Base-by-base conservation (phyloP, 2,888 invertebrate species). In the Drosophila tanythrix region DNA sequence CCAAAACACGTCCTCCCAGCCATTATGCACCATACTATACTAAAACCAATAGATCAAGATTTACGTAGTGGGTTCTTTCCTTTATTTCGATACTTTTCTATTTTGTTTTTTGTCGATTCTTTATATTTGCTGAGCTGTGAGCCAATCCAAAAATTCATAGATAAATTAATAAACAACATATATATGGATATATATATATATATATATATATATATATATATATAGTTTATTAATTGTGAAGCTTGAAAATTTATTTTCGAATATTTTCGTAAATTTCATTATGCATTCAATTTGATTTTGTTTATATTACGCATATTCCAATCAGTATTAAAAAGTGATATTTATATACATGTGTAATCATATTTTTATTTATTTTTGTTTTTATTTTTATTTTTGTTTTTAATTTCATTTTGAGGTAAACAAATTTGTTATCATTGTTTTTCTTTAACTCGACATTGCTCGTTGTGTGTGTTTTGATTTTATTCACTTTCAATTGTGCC, bases 1-100 rank as follows among this genome's bases (percentile, higher is more conserved):
- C 59, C 36, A 21, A 53, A 56, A 51, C 51, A 35, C 60, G 36
- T 18, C 36, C 46, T 27, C 56, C 56, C 59, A 63, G 63, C 43
- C 74, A 71, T 66, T 36, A 63, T 63, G 76, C 76, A 77, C 76
- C 74, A 60, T 62, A 53, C 40, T 36, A 51, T 46, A 59, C 25
- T n/a, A 53, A 35, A 35, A 40, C 52, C 25, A 53, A 69, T 65
- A 70, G 61, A 63, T 36, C 35, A 27, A 63, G 36, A 50, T 31
- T 51, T 40, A 50, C 31, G 33, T 65, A 73, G 72, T 38, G 51
- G 56, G 58, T 4, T 43, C 36, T 51, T 11, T 7, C 3, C 40
- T 57, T 59, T 10, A 13, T 46, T 53, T 53, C 15, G 25, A 31
- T 29, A 11, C 15, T 31, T 18, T 35, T 15, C 10, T 61, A 0